These are phyloP conservation scores for Podarcis lilfordi DNA, from an alignment of 2,797 vertebrate species.

Conservation along the genomic window DNA sequence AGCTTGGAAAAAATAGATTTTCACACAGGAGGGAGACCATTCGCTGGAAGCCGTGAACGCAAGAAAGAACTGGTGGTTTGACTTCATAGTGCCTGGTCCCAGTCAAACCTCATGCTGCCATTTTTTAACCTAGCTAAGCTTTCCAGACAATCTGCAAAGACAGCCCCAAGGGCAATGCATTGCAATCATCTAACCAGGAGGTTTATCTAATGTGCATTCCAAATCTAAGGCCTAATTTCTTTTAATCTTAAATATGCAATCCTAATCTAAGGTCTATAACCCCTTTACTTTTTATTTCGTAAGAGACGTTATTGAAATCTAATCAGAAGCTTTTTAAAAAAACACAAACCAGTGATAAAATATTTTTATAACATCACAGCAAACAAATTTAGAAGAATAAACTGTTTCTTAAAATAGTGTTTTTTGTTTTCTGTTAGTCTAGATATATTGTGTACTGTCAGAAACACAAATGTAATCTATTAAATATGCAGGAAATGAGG, in stretches of 20 bases:
- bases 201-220: not conserved
- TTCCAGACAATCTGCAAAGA: too few relatives aligned
- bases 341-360: not conserved
- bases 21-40: not conserved
- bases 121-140: too few relatives aligned
- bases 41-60: not conserved
- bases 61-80: too few relatives aligned
- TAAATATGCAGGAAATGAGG: not conserved
- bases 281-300: constrained; percentile 16
- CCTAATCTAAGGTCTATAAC: not conserved
- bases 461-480: constrained; percentile 1
- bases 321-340: not conserved
- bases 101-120: too few relatives aligned
- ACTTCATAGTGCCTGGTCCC: too few relatives aligned
- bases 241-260: not conserved
- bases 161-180: too few relatives aligned
- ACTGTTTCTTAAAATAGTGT: not conserved
- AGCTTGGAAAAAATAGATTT: not conserved
- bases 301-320: constrained; percentile 3
- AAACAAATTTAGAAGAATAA: constrained; percentile 5
- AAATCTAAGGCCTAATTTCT: accelerated
- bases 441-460: not conserved
- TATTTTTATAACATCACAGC: not conserved
- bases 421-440: not conserved
- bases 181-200: not conserved